Evolutionary conservation across 2,113 vertebrate genomes (phyloP).

Genomic region (Aphyosemion australe): DNA sequence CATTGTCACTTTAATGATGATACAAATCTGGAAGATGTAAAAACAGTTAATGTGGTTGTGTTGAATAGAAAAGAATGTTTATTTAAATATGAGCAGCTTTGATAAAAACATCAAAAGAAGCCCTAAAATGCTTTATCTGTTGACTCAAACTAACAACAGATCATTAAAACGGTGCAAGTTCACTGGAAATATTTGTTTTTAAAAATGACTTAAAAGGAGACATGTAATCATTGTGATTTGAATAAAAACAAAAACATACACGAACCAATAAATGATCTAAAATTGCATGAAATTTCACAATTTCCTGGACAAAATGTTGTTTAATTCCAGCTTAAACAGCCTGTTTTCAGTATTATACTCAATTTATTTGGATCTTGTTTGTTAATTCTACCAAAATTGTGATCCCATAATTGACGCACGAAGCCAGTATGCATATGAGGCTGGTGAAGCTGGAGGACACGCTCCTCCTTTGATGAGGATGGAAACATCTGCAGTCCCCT

Average conservation of each 20-base stretch:
- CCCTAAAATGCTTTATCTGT: too few relatives aligned
- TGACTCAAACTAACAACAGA: too few relatives aligned
- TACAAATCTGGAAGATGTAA: neutral
- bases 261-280: too few relatives aligned
- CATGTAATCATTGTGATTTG: too few relatives aligned
- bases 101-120: too few relatives aligned
- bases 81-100: neutral
- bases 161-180: too few relatives aligned
- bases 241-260: too few relatives aligned
- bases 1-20: too few relatives aligned
- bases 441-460: slow-evolving; percentile 1
- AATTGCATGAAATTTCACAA: too few relatives aligned
- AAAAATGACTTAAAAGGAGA: too few relatives aligned
- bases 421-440: neutral
- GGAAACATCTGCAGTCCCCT: neutral
- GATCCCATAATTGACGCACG: slow-evolving; percentile 8
- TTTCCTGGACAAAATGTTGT: neutral
- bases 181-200: too few relatives aligned
- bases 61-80: too few relatives aligned
- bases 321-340: neutral
- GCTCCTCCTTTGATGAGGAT: slow-evolving; percentile 3
- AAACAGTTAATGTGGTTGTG: neutral
- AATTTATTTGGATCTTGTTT: neutral
- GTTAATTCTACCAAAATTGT: neutral
- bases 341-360: neutral